Base-by-base conservation (phyloP, 1,140 invertebrate species). In the Drosophila kohkoa region DNA sequence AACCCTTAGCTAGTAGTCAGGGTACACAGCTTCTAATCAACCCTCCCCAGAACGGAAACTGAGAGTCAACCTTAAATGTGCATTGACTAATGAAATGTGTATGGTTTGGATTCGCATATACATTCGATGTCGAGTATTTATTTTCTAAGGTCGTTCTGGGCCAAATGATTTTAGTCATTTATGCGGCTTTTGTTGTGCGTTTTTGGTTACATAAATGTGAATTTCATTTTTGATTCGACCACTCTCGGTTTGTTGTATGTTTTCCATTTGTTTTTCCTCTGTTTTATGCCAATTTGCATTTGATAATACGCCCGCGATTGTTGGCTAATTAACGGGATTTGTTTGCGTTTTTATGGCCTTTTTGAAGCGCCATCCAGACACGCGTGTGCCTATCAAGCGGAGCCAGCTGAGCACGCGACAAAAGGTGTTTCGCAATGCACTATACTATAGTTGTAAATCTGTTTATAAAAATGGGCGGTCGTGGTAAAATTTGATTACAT, bases 101-200 rank as follows among this genome's bases (percentile, higher is more conserved):
- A 58, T 60, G 60, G 48, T 13, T 62, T 49, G 30, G 10, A 48
- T 25, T 25, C 20, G 20, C 20, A 25, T 25, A 25, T 3, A 25
- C 20, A 25, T 68, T 81, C 57, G 15, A 49, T 48, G 45, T 49
- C 68, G 55, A 77, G 64, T 75, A 60, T 38, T 38, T 41, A 15
- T 35, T 10, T 35, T 67, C 65, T 25, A 74, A 87, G 87, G 87
- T 90, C 87, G 82, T 90, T 90, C 82, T 82, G 87, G 82, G 87
- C 87, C 87, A 90, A 90, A 54, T 75, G 70, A 90, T 76, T 78
- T 75, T 41, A 76, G 70, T 90, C 70, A 90, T 90, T 90, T 90
- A 90, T 90, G 87, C 76, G 52, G 73, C 72, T 74, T 65, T 78
- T 80, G 66, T 54, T 54, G 38, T 7, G 67, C 28, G 30, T 52